phyloP scores from a whole-genome alignment of 2,113 vertebrate genomes.

The Pterocles gutturalis region DNA sequence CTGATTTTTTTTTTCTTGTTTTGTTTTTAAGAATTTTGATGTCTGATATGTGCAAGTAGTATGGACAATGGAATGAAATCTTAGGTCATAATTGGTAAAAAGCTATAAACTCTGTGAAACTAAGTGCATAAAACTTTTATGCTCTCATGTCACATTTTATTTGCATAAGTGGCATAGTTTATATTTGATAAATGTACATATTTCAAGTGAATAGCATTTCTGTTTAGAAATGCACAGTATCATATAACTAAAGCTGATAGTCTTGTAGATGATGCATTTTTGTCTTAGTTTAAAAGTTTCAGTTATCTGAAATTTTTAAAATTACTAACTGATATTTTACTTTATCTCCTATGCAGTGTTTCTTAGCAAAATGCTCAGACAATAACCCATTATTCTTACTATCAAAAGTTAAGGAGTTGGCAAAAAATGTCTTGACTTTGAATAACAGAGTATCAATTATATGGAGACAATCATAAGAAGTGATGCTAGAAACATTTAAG shows the following conservation, averaged over 20 bases:
- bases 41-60: not conserved
- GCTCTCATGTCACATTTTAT: not conserved
- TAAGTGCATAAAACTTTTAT: not conserved
- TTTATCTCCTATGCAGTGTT: not conserved
- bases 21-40: not conserved
- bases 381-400: not conserved
- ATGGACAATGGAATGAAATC: not conserved
- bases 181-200: not conserved
- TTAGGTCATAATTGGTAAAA: not conserved
- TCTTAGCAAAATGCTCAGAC: not conserved
- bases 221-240: not conserved
- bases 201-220: not conserved
- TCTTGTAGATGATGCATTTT: not conserved
- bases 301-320: not conserved
- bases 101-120: not conserved
- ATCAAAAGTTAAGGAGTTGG: not conserved
- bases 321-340: not conserved
- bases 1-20: accelerated
- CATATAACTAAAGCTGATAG: not conserved
- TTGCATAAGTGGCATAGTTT: not conserved
- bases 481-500: not conserved
- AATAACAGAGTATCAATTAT: not conserved
- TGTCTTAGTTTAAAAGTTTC: not conserved
- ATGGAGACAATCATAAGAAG: not conserved
- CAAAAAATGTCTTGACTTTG: not conserved